Percentiles rank a stretch among this genome's conserved stretches.
These are phyloP conservation scores for Lagria hirta DNA, from an alignment of 2,888 invertebrate genomes.

Conservation along the genomic window DNA sequence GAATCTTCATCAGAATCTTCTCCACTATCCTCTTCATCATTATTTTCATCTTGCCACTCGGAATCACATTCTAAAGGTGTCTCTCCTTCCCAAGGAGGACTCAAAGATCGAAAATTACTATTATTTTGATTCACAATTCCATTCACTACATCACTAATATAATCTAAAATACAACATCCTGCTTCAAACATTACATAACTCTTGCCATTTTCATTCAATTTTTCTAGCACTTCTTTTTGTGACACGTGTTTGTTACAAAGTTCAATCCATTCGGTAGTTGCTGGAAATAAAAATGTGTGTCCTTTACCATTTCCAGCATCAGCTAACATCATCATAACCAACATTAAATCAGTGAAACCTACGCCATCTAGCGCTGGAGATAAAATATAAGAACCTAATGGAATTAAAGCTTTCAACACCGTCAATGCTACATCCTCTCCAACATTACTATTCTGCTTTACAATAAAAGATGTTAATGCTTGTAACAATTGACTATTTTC, in stretches of 20 bases:
- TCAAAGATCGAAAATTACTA: conserved; percentile 55
- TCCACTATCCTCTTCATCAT: conserved; percentile 91
- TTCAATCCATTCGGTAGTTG: conserved; percentile 79
- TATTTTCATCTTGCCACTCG: conserved; percentile 84
- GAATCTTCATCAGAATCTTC: conserved; percentile 95
- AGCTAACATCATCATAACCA: conserved; percentile 79
- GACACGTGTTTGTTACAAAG: conserved; percentile 65
- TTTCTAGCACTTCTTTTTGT: conserved; percentile 61
- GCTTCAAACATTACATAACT: conserved; percentile 66
- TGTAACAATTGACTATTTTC: conserved; percentile 72
- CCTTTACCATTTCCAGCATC: conserved; percentile 82
- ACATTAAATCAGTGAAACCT: conserved; percentile 78
- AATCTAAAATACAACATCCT: conserved; percentile 81
- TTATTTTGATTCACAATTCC: conserved; percentile 48
- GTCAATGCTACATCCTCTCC: conserved; percentile 65
- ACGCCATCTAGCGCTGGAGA: conserved; percentile 65
- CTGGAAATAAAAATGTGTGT: conserved; percentile 78
- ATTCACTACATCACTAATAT: conserved; percentile 74
- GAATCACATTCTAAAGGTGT: conserved; percentile 74
- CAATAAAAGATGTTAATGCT: conserved; percentile 71
- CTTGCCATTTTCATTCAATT: conserved; percentile 55
- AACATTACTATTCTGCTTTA: conserved; percentile 65
- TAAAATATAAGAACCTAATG: conserved; percentile 69
- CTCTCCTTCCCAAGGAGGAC: conserved; percentile 81
- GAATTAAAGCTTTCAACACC: conserved; percentile 72